Evolutionary conservation across 1,140 invertebrate genomes (phyloP), one percentile per base, ranked within the genome.

Genomic region (Hypsibius dujardini): DNA sequence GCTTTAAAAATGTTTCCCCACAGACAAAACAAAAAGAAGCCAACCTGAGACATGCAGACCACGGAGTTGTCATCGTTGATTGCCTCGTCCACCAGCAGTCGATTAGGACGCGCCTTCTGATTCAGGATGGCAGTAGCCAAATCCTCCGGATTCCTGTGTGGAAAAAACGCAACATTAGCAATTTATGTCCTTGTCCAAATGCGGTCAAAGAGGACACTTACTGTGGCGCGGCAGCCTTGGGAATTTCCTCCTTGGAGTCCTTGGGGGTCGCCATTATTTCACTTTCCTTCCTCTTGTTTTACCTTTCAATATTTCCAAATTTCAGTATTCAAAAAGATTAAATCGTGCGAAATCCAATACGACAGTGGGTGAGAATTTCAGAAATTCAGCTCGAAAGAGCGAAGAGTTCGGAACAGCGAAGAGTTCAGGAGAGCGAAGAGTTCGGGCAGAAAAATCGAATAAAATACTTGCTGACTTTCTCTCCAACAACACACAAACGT

Each of bases 41-140:
- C 76, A 77, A 89, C 87, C 84, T 95, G 92, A 75, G 93, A 96
- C 47, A 98, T 81, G 47, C 89, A 88, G 73, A 97, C 90, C 60
- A 96, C 92, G 0, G 93, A 98, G 79, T 98, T 98, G 80, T 99
- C 95, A 87, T 98, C 95, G 78, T 94, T 96, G 69, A 89, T 86
- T 40, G 94, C 92, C 82, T 98, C 94, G 79, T 98, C 95, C 1
- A 99, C 95, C 75, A 99, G 86, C 59, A 99, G 85, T 78, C 96
- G 87, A 81, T 99, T 98, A 74, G 96, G 96, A 79, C 90, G 91
- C 77, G 93, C 91, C 81, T 98, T 99, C 76, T 89, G 89, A 75
- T 92, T 90, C 76, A 99, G 84, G 81, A 99, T 99, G 74, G 96
- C 96, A 75, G 95, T 98, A 59, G 95, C 90, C 79, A 98, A 85